Base-by-base conservation (phyloP, 2,888 invertebrate genomes). In the Aphrophora alni region DNA sequence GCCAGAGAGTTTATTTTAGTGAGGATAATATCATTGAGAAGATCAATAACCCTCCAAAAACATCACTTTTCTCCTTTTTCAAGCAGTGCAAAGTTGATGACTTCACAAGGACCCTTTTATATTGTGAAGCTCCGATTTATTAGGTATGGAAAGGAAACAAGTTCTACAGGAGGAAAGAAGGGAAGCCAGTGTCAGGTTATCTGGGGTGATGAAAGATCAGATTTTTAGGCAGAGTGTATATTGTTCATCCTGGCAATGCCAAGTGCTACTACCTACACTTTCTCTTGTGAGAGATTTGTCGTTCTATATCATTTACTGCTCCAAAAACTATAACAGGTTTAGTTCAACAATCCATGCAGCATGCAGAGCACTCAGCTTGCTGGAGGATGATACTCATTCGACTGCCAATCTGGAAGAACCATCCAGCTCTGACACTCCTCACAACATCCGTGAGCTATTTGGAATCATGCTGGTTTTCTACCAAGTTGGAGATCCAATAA, bases 311-410 rank as follows among this genome's bases (percentile, higher is more conserved):
- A 75, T 87, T 87, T 85, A 75, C 59, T 73, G 83, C 83, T 77
- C 82, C 87, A 5, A 68, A 68, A 68, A 68, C 68, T 21, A 10
- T 68, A 68, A 24, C 3, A 21, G 68, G 44, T 85, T 87, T n/a
- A 82, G 87, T 78, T 85, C 86, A 24, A 87, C 87, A 26, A 88
- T 85, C 81, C 81, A 85, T 38, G 59, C 83, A 73, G 86, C 87
- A 59, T 87, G 87, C 83, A 78, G 85, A 79, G 82, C 80, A 21
- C 59, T 84, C 26, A 85, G 86, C 14, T 83, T 85, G 73, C 82
- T 84, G n/a, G 85, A 84, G 80, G 83, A 84, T 75, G 83, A 85
- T 72, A 5, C 82, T 28, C 85, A 87, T 59, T 88, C 86, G 87
- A 81, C 86, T 79, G 74, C 38, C 44, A 84, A 84, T 72, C 79